Conservation (phyloP, 2,113 vertebrate genomes). For the Marmota flaviventris region DNA sequence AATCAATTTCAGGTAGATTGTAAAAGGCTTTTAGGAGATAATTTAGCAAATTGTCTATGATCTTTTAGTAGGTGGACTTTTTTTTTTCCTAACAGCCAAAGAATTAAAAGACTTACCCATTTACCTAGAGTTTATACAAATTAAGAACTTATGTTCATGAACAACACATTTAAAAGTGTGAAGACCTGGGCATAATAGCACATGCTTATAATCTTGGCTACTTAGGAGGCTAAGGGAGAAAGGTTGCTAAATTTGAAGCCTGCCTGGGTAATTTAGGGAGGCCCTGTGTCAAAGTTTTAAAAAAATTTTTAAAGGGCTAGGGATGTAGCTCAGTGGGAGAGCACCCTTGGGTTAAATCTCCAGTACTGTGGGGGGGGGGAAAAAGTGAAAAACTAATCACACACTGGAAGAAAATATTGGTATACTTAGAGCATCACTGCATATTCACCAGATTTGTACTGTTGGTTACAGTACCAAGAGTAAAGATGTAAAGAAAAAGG, state of each 20-base stretch:
- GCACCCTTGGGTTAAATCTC: neutral
- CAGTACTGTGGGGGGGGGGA: too few relatives aligned
- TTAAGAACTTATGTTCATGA: neutral
- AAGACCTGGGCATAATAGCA: too few relatives aligned
- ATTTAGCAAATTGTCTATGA: neutral
- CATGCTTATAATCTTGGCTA: neutral
- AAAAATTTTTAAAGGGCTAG: neutral
- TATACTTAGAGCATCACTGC: neutral
- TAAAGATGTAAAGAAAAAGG: too few relatives aligned
- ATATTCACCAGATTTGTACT: too few relatives aligned
- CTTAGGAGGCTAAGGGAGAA: neutral
- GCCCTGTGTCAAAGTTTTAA: neutral
- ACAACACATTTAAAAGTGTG: too few relatives aligned
- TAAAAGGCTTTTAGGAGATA: neutral
- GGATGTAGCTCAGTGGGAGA: neutral
- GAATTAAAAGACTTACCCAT: neutral
- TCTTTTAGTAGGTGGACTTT: neutral
- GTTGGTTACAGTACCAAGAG: too few relatives aligned
- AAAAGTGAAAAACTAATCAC: too few relatives aligned
- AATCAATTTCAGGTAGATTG: neutral
- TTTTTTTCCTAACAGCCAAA: neutral
- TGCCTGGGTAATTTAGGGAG: neutral
- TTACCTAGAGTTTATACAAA: neutral
- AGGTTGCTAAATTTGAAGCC: neutral
- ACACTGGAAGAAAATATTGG: neutral